Conservation (phyloP, 1,140 invertebrate species). For the Eupeodes corollae region DNA sequence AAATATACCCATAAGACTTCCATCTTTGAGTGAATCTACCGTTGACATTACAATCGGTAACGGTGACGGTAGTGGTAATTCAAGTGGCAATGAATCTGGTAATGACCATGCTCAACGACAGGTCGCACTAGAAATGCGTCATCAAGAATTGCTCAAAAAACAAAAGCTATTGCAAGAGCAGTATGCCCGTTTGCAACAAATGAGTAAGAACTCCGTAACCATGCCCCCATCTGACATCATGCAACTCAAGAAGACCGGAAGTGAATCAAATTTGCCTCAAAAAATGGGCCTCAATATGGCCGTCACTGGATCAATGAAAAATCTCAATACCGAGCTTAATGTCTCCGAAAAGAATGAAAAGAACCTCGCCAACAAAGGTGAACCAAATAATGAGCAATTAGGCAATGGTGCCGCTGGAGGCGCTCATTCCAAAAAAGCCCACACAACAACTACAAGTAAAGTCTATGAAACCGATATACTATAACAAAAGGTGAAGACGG, state of each 20-base stretch:
- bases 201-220: slow-evolving; percentile 62
- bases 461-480: slow-evolving; percentile 85
- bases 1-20: slow-evolving; percentile 44
- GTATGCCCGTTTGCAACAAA: slow-evolving; percentile 71
- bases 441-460: slow-evolving; percentile 48
- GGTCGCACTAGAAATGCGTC: slow-evolving; percentile 66
- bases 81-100: slow-evolving; percentile 52
- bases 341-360: slow-evolving; percentile 23
- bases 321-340: slow-evolving; percentile 39
- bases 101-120: slow-evolving; percentile 52
- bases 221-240: slow-evolving; percentile 49
- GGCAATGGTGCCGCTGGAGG: slow-evolving; percentile 9
- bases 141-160: slow-evolving; percentile 74
- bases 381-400: slow-evolving; percentile 7
- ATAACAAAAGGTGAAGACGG: slow-evolving; percentile 40
- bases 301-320: slow-evolving; percentile 52
- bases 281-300: slow-evolving; percentile 66
- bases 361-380: slow-evolving; percentile 8
- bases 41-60: background rate
- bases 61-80: slow-evolving; percentile 23
- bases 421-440: slow-evolving; percentile 10
- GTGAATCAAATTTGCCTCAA: slow-evolving; percentile 73
- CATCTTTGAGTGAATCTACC: slow-evolving; percentile 12
- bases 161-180: slow-evolving; percentile 80
- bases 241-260: slow-evolving; percentile 75